Percentiles rank a stretch among this genome's conserved stretches.
These are phyloP conservation scores for Callimorpha dominula DNA, from an alignment of 2,888 invertebrate genomes.

Conservation along the genomic window DNA sequence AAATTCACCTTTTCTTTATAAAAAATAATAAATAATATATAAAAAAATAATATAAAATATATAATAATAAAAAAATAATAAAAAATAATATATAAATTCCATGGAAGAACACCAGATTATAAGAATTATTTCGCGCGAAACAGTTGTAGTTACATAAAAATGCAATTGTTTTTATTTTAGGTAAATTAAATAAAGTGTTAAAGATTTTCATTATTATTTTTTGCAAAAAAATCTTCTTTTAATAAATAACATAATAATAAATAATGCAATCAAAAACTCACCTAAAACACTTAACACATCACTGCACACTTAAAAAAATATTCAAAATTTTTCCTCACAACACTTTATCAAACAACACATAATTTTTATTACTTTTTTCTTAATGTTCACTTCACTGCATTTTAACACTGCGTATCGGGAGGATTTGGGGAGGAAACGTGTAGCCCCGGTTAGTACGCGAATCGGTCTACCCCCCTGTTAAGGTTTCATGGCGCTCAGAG, in stretches of 20 bases:
- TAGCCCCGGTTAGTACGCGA: slow-evolving; percentile 36
- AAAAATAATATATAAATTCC: neutral
- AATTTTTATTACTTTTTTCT: slow-evolving; percentile 28
- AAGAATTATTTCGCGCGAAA: neutral
- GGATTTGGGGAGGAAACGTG: slow-evolving; percentile 41
- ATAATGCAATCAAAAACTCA: slow-evolving; percentile 34
- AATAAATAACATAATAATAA: neutral
- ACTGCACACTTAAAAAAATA: slow-evolving; percentile 33
- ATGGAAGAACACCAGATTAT: neutral
- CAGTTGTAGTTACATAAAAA: neutral
- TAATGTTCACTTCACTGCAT: slow-evolving; percentile 55
- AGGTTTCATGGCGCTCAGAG: slow-evolving; percentile 24
- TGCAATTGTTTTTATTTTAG: neutral
- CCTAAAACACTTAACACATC: slow-evolving; percentile 51
- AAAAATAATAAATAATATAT: no score
- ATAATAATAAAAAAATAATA: no score
- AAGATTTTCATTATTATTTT: no score
- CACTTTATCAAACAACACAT: slow-evolving; percentile 40
- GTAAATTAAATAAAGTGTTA: neutral
- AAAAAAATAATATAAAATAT: no score
- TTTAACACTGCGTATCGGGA: slow-evolving; percentile 45
- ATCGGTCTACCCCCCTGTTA: slow-evolving; percentile 47
- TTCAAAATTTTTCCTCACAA: slow-evolving; percentile 27
- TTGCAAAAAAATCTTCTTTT: neutral
- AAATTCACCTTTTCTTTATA: no score